A percentile compares a stretch with the other conserved stretches of the same genome.
Evolutionary conservation across 1,140 invertebrate species (phyloP).

Genomic region (Lepidurus arcticus): DNA sequence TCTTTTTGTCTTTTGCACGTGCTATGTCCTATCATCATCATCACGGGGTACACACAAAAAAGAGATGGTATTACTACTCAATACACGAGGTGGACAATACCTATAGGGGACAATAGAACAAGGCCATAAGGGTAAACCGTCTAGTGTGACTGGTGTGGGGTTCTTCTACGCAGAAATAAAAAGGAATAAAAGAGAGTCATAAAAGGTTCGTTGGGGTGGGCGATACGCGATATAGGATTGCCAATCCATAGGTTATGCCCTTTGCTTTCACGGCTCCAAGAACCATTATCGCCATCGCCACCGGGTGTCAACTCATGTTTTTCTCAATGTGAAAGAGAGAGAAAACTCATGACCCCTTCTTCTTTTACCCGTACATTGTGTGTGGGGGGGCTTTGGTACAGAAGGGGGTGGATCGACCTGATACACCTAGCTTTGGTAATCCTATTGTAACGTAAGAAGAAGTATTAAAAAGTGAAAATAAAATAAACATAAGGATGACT

Average conservation of each 20-base stretch:
- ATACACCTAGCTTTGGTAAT: neutral
- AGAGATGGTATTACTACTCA: neutral
- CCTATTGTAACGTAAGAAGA: neutral
- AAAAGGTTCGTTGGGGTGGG: slow-evolving; percentile 12
- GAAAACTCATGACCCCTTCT: slow-evolving; percentile 6
- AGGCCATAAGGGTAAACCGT: neutral
- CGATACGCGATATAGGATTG: neutral
- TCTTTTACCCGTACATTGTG: neutral
- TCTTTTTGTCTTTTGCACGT: neutral
- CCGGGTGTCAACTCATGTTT: slow-evolving; percentile 17
- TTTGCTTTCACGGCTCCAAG: slow-evolving; percentile 5
- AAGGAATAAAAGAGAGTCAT: neutral
- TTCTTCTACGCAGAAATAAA: neutral
- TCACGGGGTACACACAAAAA: neutral
- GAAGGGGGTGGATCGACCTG: neutral
- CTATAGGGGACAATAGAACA: slow-evolving; percentile 2
- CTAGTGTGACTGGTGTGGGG: slow-evolving; percentile 1
- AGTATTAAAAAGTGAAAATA: neutral
- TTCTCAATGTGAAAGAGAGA: neutral
- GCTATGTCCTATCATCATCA: neutral
- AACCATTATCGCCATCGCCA: slow-evolving; percentile 4
- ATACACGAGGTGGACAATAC: slow-evolving; percentile 5
- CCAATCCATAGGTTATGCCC: slow-evolving; percentile 21
- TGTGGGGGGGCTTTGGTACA: neutral
- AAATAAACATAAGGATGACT: neutral